Evolutionary conservation across 2,797 vertebrate species (phyloP).

Genomic region (Salarias fasciatus): DNA sequence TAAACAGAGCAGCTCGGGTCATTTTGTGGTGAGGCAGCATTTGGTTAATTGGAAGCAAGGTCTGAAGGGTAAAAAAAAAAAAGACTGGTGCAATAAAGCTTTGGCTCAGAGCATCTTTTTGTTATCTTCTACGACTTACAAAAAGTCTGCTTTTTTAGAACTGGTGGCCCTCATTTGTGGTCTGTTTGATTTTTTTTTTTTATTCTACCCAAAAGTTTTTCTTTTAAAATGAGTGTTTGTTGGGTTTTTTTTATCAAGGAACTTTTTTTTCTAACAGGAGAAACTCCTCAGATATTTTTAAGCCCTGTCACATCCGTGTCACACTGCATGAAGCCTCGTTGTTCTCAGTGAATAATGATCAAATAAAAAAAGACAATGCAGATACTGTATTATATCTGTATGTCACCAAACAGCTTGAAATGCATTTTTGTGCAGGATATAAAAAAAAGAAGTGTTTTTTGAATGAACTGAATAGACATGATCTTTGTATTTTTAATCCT

Average conservation of each 20-base stretch:
- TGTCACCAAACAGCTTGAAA: no score
- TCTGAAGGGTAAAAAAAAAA: slow-evolving; percentile 1
- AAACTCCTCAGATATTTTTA: not conserved
- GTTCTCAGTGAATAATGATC: not conserved
- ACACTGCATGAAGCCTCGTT: not conserved
- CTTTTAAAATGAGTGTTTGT: no score
- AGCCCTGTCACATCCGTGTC: not conserved
- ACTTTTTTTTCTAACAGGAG: not conserved
- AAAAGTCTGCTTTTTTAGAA: slow-evolving; percentile 1
- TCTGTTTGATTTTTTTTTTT: slow-evolving; percentile 18
- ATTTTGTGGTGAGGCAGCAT: not conserved
- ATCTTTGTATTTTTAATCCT: no score
- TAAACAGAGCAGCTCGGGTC: not conserved
- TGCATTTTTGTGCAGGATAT: no score
- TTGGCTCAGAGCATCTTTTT: slow-evolving; percentile 2
- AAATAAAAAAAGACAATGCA: no score
- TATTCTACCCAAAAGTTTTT: not conserved
- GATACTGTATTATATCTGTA: no score
- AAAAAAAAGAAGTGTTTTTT: no score
- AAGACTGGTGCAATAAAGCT: not conserved
- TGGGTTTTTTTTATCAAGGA: not conserved
- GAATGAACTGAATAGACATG: no score
- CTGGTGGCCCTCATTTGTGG: no score
- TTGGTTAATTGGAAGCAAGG: slow-evolving; percentile 4
- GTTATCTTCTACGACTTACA: slow-evolving; percentile 1